These are phyloP conservation scores for Didymodactylos carnosus DNA, from an alignment of 2,888 invertebrate species.

Conservation along the genomic window DNA sequence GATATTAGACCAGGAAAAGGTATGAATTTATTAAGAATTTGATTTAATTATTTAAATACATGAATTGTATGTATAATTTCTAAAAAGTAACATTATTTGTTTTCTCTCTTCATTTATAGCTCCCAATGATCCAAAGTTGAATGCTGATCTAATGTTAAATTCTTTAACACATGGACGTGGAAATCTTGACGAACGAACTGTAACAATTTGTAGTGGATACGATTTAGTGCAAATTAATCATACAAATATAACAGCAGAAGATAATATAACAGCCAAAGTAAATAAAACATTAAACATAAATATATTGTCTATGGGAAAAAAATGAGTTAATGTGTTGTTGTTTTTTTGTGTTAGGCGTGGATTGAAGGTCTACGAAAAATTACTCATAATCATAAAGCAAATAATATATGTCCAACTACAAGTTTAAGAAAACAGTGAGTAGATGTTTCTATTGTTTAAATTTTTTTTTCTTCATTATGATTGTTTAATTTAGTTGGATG, in stretches of 20 bases:
- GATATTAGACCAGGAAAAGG: conserved; percentile 62
- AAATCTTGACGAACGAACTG: conserved; percentile 64
- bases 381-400: conserved; percentile 85
- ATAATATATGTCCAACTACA: conserved; percentile 79
- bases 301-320: neutral
- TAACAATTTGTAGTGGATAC: conserved; percentile 89
- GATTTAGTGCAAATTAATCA: conserved; percentile 97
- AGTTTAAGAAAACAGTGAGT: conserved; percentile 97
- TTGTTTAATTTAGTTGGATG: conserved; percentile 68
- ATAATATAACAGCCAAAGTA: conserved; percentile 79
- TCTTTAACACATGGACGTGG: conserved; percentile 49
- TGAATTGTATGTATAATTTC: no score
- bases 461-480: neutral
- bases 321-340: neutral
- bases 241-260: conserved; percentile 82
- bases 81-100: neutral
- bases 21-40: neutral
- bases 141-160: conserved; percentile 49
- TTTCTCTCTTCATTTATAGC: neutral
- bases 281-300: conserved; percentile 16
- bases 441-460: neutral
- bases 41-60: neutral
- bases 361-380: conserved; percentile 65
- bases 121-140: conserved; percentile 16
- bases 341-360: conserved; percentile 55